Evolutionary conservation across 2,113 vertebrate genomes (phyloP), one percentile per base, ranked within the genome.

Genomic region (Pitta sordida): DNA sequence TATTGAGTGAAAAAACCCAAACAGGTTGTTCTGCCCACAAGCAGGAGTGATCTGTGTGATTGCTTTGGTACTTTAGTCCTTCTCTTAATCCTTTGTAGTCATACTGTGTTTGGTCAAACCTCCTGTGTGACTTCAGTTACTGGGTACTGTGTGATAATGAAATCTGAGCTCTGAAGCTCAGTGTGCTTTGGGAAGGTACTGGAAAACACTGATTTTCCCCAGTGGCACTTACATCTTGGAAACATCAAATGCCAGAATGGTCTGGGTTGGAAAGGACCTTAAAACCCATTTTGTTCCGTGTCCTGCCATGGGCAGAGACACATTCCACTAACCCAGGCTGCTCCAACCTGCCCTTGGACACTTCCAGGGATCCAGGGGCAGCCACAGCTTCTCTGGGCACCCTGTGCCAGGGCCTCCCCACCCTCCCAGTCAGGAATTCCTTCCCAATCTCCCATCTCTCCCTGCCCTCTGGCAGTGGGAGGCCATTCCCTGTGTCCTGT

Each of bases 1-100:
- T 17, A 5, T 0, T 27, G 26, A 13, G 18, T 12, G 29, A 1
- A 8, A 20, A 37, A 7, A 5, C 46, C 15, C 22, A 64, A 21
- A 29, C 10, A 30, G 43, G 20, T 71, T 84, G 41, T 70, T 76
- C 20, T 86, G 34, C 41, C 48, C 3, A 4, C 48, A 21, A 4
- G 10, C n/a, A 75, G 73, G 37, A 78, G 34, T 27, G 80, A 63
- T 51, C 29, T 51, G 6, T 24, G 3, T 1, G 2, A 36, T 46
- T 13, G 11, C 43, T 85, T 86, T 68, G 9, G 73, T 77, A 15
- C n/a, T 90, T 52, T 26, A 29, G 18, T 56, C 6, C 4, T 24
- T 59, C 11, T 67, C 39, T 75, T 81, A 11, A 64, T 75, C 18
- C 32, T 55, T 86, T 59, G 3, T 34, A 48, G 39, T 36, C 29